Conservation (phyloP, 2,113 vertebrate genomes). For the Corvus moneduloides region DNA sequence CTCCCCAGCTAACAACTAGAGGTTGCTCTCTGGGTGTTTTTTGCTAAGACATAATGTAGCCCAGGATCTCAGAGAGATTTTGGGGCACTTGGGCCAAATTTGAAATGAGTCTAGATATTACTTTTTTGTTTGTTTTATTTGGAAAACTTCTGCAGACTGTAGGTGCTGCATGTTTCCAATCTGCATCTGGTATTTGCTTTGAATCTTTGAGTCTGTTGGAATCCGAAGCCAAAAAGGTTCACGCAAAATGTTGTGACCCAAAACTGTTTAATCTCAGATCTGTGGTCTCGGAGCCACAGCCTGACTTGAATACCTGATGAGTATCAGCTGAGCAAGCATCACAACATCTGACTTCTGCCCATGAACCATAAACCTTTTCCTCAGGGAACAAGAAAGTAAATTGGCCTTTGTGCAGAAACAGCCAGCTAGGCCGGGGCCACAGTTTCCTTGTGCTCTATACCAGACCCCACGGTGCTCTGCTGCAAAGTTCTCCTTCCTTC, state of each 20-base stretch:
- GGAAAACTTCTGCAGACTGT: not conserved
- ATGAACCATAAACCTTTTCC: conserved; percentile 45
- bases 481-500: not conserved
- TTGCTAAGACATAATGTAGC: not conserved
- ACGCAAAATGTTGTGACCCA: conserved; percentile 40
- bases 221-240: conserved; percentile 28
- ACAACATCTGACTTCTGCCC: not conserved
- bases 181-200: not conserved
- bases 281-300: not conserved
- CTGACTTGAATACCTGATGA: conserved; percentile 18
- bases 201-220: not conserved
- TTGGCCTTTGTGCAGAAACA: not conserved
- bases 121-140: not conserved
- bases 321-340: conserved; percentile 66
- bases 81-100: not conserved
- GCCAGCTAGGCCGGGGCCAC: not conserved
- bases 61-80: not conserved
- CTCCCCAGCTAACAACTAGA: not conserved
- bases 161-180: not conserved
- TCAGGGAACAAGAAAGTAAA: conserved; percentile 16
- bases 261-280: conserved; percentile 49
- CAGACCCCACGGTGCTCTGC: not conserved
- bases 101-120: not conserved
- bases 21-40: not conserved
- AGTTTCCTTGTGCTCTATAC: not conserved